These are phyloP conservation scores for Brachionus plicatilis DNA, from an alignment of 1,140 invertebrate species.

Conservation along the genomic window DNA sequence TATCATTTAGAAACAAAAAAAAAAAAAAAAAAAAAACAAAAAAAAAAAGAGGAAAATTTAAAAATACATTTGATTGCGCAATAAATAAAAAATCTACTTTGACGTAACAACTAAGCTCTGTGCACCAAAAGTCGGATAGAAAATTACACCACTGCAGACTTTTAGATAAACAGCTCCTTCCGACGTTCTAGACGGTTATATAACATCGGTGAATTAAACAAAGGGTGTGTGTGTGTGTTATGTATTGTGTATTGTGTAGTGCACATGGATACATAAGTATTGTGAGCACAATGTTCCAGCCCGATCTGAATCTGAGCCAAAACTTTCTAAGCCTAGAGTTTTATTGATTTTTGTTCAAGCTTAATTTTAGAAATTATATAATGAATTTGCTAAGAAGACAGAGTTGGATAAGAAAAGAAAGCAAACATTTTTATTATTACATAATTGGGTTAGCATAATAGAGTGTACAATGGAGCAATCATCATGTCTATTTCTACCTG, in stretches of 20 bases:
- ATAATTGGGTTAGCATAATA: not conserved
- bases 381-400: not conserved
- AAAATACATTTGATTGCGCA: conserved; percentile 3
- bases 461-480: not conserved
- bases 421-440: not conserved
- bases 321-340: not conserved
- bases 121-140: not conserved
- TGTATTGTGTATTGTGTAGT: not conserved
- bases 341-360: not conserved
- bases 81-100: not conserved
- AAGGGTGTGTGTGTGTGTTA: not conserved
- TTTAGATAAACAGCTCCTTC: not conserved
- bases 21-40: too few relatives aligned
- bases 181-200: not conserved
- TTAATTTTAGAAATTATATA: not conserved
- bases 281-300: not conserved
- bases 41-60: not conserved
- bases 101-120: not conserved
- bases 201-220: not conserved
- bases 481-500: not conserved
- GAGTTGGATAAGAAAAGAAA: not conserved
- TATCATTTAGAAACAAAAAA: not conserved
- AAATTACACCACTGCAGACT: not conserved
- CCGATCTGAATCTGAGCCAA: not conserved
- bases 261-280: not conserved